Evolutionary conservation across 1,140 invertebrate species (phyloP), one percentile per base, ranked within the genome.

Genomic region (Diabrotica undecimpunctata): DNA sequence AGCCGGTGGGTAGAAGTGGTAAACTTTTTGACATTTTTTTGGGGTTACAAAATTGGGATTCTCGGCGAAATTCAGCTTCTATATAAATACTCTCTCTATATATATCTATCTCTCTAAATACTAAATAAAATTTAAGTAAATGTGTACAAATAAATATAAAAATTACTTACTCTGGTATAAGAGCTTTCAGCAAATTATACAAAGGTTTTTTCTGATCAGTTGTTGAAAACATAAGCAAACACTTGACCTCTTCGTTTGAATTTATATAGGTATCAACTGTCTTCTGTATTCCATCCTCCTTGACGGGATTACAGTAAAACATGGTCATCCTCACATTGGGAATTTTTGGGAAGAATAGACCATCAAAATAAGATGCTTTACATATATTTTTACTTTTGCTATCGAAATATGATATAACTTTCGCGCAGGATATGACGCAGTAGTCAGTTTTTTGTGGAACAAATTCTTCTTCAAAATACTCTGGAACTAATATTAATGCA

Each of bases 291-390:
- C 62, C 51, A 38, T 70, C 61, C 41, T 66, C 62, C 11, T 46
- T 46, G 41, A 52, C 38, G 11, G 68, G 66, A 53, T 69, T 70
- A 55, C 70, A 72, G 37, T 69, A 61, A 61, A 72, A 71, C 69
- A 70, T 68, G 12, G 65, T 65, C 13, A 59, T 68, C 54, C 67
- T 59, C 12, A 74, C 53, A 46, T 65, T 67, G 14, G 71, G 71
- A 46, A 74, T 71, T 62, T 67, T 63, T 39, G 72, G 72, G 12
- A 74, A 60, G 11, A 74, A 65, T 41, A 70, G 63, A 41, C 69
- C 66, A 64, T 72, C 72, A 58, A 74, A 71, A 55, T 69, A 65
- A 36, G 71, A 71, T 35, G 68, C 62, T 55, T 68, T 51, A 46
- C 57, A 39, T 13, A 68, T 37, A 61, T 68, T 57, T 64, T 64